Evolutionary conservation across 30 jellyfish, hydroid and myxozoan genomes (phyloP), one percentile per base, ranked within the genome.

Genomic region (Rhopilema esculentum): DNA sequence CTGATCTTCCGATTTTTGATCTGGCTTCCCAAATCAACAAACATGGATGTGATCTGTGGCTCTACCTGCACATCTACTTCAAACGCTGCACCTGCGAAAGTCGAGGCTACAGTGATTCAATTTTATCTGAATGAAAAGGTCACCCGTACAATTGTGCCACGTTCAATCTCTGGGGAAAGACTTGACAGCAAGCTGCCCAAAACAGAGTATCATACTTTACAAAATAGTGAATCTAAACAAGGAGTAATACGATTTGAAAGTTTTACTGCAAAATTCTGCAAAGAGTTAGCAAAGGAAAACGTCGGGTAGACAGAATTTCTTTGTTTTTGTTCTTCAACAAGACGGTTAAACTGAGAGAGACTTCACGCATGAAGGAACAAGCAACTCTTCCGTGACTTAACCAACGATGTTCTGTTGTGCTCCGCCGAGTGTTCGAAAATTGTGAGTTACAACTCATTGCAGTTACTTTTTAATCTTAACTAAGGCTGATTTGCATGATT

Each of bases 101-200:
- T 40, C 52, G 61, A 85, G 72, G 76, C 49, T 40, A 75, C 27
- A 68, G 84, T 85, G 94, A 85, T 85, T 85, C 88, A 85, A 85
- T 85, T 17, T 7, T 65, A 61, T 25, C 68, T 85, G 94, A 85
- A 85, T 85, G 84, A 82, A 40, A 40, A 64, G 83, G 85, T 79
- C 94, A 85, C 94, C 93, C 49, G 94, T 30, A 65, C 63, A 32
- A 85, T 85, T 85, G 87, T 75, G 94, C 94, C 94, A 85, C 94
- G 94, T 85, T 85, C 94, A 85, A 85, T 33, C 75, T 18, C 64
- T 53, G 66, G 16, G 25, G 66, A 78, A 63, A 19, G 72, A n/a
- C 26, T 6, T 63, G 8, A 72, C 22, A 72, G 49, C 20, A 69
- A 69, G 80, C 61, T 52, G 22, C 6, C 25, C 57, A 12, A 17